A percentile compares a stretch with the other conserved stretches of the same genome.
phyloP scores from a whole-genome alignment of 2,888 invertebrate genomes.

The Temnothorax rugatulus region DNA sequence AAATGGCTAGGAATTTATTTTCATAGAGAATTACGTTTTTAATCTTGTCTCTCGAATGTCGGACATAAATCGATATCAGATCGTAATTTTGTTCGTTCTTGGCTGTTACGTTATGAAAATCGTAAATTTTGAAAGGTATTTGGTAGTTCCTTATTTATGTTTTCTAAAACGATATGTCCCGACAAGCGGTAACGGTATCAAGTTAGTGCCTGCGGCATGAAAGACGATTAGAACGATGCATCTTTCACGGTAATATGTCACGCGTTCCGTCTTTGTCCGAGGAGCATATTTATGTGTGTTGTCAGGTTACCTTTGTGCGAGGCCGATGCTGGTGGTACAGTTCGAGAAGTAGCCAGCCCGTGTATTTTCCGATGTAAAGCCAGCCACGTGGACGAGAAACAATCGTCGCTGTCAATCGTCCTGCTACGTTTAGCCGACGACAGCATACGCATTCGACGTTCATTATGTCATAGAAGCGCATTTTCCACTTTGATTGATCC shows the following conservation, averaged over 20 bases:
- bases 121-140: not conserved
- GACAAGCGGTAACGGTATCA: not conserved
- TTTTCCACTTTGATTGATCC: constrained; percentile 46
- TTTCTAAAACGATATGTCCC: not conserved
- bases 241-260: constrained; percentile 38
- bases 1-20: constrained; percentile 37
- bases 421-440: constrained; percentile 49
- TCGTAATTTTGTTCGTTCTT: constrained; percentile 17
- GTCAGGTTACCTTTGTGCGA: constrained; percentile 63
- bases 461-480: constrained; percentile 27
- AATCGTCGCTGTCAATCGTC: constrained; percentile 71
- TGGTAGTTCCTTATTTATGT: not conserved
- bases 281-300: constrained; percentile 37
- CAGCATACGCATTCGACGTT: constrained; percentile 34
- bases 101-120: not conserved
- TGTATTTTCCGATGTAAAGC: constrained; percentile 71
- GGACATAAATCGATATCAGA: not conserved
- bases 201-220: not conserved
- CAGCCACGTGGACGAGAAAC: constrained; percentile 68
- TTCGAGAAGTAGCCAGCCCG: constrained; percentile 66
- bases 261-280: constrained; percentile 21
- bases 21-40: constrained; percentile 15
- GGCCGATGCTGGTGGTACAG: constrained; percentile 52
- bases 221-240: constrained; percentile 40
- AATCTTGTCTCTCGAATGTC: not conserved